phyloP scores from a whole-genome alignment of 1,140 invertebrate species.

The Pararge aegeria region DNA sequence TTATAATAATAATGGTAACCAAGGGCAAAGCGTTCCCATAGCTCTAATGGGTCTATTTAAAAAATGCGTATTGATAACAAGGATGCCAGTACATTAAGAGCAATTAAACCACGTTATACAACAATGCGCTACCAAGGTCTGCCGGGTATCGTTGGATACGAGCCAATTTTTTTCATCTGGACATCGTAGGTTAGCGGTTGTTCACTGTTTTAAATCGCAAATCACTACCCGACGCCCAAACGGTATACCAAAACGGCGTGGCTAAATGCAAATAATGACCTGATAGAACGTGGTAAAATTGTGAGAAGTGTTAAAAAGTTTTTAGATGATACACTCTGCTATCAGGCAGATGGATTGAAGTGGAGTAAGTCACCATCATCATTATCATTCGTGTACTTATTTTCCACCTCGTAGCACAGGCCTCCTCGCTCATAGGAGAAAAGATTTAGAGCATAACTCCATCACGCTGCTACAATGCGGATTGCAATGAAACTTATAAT shows the following conservation, averaged over 20 bases:
- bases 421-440: no score
- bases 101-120: conserved; percentile 45
- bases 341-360: no score
- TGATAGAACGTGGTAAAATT: no score
- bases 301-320: no score
- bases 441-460: no score
- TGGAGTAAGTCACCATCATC: no score
- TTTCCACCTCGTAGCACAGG: no score
- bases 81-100: conserved; percentile 33
- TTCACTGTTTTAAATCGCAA: conserved; percentile 24
- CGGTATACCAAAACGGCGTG: conserved; percentile 27
- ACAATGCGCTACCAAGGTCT: conserved; percentile 47
- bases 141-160: conserved; percentile 33
- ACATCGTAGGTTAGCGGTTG: conserved; percentile 25
- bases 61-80: conserved; percentile 23
- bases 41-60: conserved; percentile 18
- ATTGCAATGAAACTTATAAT: no score
- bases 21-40: conserved; percentile 18
- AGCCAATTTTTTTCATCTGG: conserved; percentile 40
- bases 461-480: no score
- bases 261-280: conserved; percentile 17
- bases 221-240: conserved; percentile 8
- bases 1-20: conserved; percentile 7
- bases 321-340: no score
- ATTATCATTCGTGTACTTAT: no score